phyloP scores from a whole-genome alignment of 2,113 vertebrate genomes.

The Microtus richardsoni region DNA sequence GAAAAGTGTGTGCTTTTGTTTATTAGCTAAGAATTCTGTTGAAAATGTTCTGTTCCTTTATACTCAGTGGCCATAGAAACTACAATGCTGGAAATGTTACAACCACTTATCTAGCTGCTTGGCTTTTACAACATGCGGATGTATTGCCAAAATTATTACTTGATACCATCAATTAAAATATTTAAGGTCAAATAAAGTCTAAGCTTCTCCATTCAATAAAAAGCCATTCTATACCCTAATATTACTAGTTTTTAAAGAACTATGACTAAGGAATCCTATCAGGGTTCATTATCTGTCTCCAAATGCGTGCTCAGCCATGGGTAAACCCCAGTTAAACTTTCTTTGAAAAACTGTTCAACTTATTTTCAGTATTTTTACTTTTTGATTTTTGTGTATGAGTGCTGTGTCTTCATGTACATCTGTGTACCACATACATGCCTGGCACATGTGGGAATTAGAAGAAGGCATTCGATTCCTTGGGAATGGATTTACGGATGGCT shows the following conservation, averaged over 20 bases:
- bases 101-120: neutral
- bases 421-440: neutral
- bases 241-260: neutral
- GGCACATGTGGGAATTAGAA: too few species aligned
- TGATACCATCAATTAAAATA: conserved; percentile 40
- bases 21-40: conserved; percentile 55
- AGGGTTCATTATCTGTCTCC: neutral
- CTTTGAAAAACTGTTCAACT: neutral
- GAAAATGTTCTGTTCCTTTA: conserved; percentile 62
- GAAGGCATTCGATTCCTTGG: neutral
- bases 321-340: neutral
- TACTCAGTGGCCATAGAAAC: conserved; percentile 49
- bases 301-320: neutral
- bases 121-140: neutral
- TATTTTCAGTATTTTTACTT: neutral
- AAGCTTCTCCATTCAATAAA: conserved; percentile 1
- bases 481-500: too few species aligned
- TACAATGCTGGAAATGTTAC: conserved; percentile 61
- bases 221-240: neutral
- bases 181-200: conserved; percentile 41
- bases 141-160: neutral
- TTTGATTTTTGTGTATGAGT: neutral
- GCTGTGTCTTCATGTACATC: neutral
- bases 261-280: neutral
- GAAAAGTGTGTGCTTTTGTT: conserved; percentile 25